Evolutionary conservation across 2,113 vertebrate genomes (phyloP), one percentile per base, ranked within the genome.

Genomic region (Phrynosoma platyrhinos): DNA sequence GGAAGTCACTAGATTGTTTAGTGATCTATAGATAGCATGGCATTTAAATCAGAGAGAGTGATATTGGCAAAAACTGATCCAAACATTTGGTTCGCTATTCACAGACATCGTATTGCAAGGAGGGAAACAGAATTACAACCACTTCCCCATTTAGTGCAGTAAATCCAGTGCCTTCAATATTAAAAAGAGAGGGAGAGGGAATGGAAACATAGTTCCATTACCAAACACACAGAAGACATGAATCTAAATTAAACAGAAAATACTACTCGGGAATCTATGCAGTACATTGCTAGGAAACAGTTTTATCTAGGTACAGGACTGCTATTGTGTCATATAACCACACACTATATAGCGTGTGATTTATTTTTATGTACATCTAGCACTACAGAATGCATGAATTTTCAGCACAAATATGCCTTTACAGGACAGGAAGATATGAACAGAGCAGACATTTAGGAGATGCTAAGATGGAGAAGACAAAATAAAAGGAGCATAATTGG

Each of bases 291-390:
- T 83, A 71, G 64, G 52, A 79, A 88, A 72, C 20, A 23, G 75
- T 79, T 83, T 79, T 88, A 83, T 83, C 64, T 58, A 71, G 64
- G n/a, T 18, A 58, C 18, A 84, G 52, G 8, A 71, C 47, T 62
- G 23, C 53, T 78, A 18, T 75, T 75, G n/a, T 74, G 53, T 80
- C 42, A 87, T n/a, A 82, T n/a, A 82, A 20, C 30, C 12, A 62
- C 53, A 62, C 68, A 36, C 30, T 10, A 36, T n/a, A 79, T 9
- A 47, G 58, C 36, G 23, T 47, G 30, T 80, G 42, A n/a, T 87
- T 81, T 74, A 71, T 58, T 78, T 77, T 84, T 88, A 77, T 55
- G 10, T 72, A 87, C 53, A 40, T 42, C 71, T 83, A 68, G 7
- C 55, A 42, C 30, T 86, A 16, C 10, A n/a, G 2, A 76, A 77